A percentile compares a stretch with the other conserved stretches of the same genome.
These are phyloP conservation scores for Misgurnus mizolepis DNA, from an alignment of 2,113 vertebrate species.

Conservation along the genomic window DNA sequence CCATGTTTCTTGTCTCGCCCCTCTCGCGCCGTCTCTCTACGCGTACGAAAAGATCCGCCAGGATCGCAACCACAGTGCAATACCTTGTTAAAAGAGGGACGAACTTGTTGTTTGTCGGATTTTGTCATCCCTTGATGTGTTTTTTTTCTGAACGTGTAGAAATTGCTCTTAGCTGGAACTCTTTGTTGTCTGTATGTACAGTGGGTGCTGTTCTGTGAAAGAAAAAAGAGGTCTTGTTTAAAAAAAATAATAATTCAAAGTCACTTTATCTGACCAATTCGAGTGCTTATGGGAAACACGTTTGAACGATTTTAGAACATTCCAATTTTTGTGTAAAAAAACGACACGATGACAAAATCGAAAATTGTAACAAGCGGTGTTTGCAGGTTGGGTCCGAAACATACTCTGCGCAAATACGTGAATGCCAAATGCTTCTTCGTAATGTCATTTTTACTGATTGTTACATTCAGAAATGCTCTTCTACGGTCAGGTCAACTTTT, in stretches of 20 bases:
- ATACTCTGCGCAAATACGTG: not conserved
- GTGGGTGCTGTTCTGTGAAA: constrained; percentile 78
- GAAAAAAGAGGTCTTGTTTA: constrained; percentile 60
- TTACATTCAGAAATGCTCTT: not conserved
- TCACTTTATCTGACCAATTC: constrained; percentile 42
- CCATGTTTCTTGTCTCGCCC: constrained; percentile 24
- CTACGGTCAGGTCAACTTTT: not conserved
- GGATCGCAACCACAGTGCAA: constrained; percentile 50
- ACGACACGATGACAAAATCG: not conserved
- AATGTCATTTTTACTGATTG: not conserved
- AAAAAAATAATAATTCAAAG: constrained; percentile 51
- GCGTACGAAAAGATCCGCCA: constrained; percentile 18
- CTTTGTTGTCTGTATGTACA: constrained; percentile 73
- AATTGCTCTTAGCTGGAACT: constrained; percentile 69
- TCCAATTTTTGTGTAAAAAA: constrained; percentile 49
- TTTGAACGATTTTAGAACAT: constrained; percentile 56
- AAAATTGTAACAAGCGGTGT: not conserved
- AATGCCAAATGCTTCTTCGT: not conserved
- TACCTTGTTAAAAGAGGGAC: constrained; percentile 44
- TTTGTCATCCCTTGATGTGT: constrained; percentile 50
- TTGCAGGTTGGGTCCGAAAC: not conserved
- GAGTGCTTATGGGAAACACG: constrained; percentile 39
- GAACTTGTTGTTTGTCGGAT: constrained; percentile 42
- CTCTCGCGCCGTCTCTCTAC: not conserved
- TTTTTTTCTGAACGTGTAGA: constrained; percentile 66